Percentiles rank a stretch among this genome's conserved stretches.
Evolutionary conservation across 2,797 vertebrate genomes (phyloP).

Genomic region (Sciurus vulgaris): DNA sequence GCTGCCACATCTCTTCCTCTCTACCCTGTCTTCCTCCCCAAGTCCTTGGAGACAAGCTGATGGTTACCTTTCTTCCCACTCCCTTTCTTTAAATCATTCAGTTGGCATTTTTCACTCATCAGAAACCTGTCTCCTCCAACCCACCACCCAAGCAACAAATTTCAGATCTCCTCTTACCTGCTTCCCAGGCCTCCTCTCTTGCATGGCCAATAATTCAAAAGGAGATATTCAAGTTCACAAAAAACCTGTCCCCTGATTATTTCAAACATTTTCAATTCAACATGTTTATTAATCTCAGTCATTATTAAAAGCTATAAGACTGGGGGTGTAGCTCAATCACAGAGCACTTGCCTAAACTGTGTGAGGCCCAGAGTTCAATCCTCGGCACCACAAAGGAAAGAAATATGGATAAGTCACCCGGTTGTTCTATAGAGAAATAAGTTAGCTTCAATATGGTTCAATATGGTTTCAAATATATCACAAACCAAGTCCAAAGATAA

Average conservation of each 20-base stretch:
- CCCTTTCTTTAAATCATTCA: slow-evolving; percentile 5
- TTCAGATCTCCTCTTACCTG: not conserved
- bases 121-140: not conserved
- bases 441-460: not conserved
- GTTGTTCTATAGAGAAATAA: not conserved
- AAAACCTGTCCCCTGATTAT: not conserved
- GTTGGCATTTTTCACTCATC: slow-evolving; percentile 6
- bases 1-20: not conserved
- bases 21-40: not conserved
- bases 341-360: not conserved
- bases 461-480: not conserved
- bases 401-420: not conserved
- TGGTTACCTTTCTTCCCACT: not conserved
- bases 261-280: not conserved
- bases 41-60: not conserved
- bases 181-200: rapidly evolving
- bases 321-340: not conserved
- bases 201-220: not conserved
- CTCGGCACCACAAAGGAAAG: not conserved
- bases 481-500: slow-evolving; percentile 2
- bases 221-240: not conserved
- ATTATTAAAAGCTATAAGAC: not conserved
- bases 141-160: not conserved
- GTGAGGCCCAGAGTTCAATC: not conserved
- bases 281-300: not conserved